A percentile compares a stretch with the other conserved stretches of the same genome.
phyloP scores from a whole-genome alignment of 2,113 vertebrate species.

The Hepsetus odoe region DNA sequence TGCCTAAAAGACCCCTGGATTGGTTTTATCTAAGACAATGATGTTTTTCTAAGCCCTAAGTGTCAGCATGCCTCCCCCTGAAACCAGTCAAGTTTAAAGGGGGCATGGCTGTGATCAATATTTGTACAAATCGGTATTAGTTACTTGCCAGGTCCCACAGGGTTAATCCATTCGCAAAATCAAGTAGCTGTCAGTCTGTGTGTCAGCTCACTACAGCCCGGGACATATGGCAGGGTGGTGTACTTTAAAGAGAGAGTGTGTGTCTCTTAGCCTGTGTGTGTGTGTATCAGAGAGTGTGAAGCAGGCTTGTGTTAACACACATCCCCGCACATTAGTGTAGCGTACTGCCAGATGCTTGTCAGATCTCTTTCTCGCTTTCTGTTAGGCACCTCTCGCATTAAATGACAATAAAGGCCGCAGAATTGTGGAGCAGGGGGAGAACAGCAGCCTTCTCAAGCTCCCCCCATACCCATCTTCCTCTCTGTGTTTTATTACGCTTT shows the following conservation, averaged over 20 bases:
- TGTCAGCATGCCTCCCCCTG: slow-evolving; percentile 39
- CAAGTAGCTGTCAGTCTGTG: slow-evolving; percentile 79
- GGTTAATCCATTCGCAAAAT: slow-evolving; percentile 78
- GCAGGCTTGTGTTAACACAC: slow-evolving; percentile 64
- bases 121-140: slow-evolving; percentile 78
- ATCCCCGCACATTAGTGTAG: slow-evolving; percentile 54
- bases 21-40: slow-evolving; percentile 14
- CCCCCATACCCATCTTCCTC: slow-evolving; percentile 28
- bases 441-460: slow-evolving; percentile 69
- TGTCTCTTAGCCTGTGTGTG: slow-evolving; percentile 48
- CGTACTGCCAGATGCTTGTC: slow-evolving; percentile 63
- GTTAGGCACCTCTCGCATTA: slow-evolving; percentile 70
- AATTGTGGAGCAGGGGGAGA: slow-evolving; percentile 63
- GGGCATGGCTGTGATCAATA: slow-evolving; percentile 75
- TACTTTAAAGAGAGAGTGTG: slow-evolving; percentile 19
- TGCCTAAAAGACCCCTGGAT: not conserved
- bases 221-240: slow-evolving; percentile 40
- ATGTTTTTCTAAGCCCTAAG: slow-evolving; percentile 6
- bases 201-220: slow-evolving; percentile 68
- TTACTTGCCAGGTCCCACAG: slow-evolving; percentile 72
- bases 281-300: slow-evolving; percentile 50
- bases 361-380: slow-evolving; percentile 69
- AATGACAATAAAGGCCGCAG: slow-evolving; percentile 74
- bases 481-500: slow-evolving; percentile 79
- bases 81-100: slow-evolving; percentile 47